phyloP scores from a whole-genome alignment of 2,113 vertebrate genomes.

The Burhinus oedicnemus region DNA sequence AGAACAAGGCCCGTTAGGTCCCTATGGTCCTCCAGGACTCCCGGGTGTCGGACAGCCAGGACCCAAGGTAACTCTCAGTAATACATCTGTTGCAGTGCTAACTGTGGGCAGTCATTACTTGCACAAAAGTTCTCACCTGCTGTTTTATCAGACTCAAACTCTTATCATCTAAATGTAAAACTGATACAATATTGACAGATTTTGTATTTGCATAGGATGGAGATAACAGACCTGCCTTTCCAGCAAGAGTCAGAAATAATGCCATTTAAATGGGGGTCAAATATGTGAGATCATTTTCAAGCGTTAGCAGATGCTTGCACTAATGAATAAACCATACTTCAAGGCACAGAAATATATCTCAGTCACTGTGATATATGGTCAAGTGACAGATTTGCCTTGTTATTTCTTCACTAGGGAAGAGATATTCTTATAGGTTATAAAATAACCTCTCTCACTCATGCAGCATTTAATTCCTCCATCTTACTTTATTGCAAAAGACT shows the following conservation, averaged over 20 bases:
- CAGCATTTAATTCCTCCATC: not conserved
- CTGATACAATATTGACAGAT: not conserved
- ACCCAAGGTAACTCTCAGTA: slow-evolving; percentile 78
- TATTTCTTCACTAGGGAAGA: not conserved
- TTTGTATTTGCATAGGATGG: not conserved
- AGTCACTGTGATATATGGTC: not conserved
- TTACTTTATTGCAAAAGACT: not conserved
- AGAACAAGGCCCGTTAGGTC: slow-evolving; percentile 79
- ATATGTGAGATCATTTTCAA: not conserved
- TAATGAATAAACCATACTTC: not conserved
- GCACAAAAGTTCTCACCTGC: not conserved
- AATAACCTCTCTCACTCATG: not conserved
- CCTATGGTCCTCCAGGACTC: slow-evolving; percentile 78
- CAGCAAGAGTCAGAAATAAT: not conserved
- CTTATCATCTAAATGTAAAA: not conserved
- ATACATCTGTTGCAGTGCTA: not conserved
- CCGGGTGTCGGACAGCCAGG: slow-evolving; percentile 83
- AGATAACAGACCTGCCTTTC: not conserved
- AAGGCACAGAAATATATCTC: not conserved
- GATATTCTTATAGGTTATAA: not conserved
- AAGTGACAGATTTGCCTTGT: not conserved
- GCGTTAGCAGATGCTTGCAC: not conserved
- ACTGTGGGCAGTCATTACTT: not conserved
- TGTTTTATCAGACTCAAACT: not conserved
- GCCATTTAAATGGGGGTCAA: not conserved